Evolutionary conservation across 2,113 vertebrate species (phyloP), one percentile per base, ranked within the genome.

Genomic region (Sphyrna mokarran): DNA sequence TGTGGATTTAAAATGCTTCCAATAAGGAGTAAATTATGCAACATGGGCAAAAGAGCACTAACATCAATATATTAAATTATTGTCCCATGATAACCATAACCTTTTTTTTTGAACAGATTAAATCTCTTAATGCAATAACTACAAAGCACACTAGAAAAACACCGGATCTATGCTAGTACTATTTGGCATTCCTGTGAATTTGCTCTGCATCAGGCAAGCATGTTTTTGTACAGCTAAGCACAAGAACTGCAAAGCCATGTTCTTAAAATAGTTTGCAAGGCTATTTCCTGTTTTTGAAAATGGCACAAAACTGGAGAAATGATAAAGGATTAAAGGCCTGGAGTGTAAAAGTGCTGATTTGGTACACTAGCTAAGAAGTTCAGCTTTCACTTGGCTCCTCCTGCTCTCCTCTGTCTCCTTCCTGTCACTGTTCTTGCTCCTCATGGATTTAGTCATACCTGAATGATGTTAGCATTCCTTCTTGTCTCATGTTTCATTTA

Each of bases 281-380:
- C n/a, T 66, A 93, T 63, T 66, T 66, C 89, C 61, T 93, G n/a
- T 66, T 20, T 93, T 91, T 93, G 63, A 66, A 66, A 63, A 91
- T 91, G 33, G 89, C 58, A 63, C 1, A n/a, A 91, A 90, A 26
- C 87, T 13, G 13, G 18, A 58, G 43, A 58, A 29, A 11, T 89
- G 87, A n/a, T 58, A 29, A 4, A 91, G 29, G 58, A 37, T 91
- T 66, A 18, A 66, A 91, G 63, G 33, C 63, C 29, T 37, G 1
- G 9, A 18, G 80, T 66, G 33, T 61, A 37, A 91, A 3, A 91
- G 1, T 18, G n/a, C 58, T n/a, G 33, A 33, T 37, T 66, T 91
- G 58, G 33, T 37, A 29, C 14, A 40, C 58, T 37, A 37, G 20
- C 61, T 37, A 91, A 66, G 16, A 91, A 2, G 58, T 37, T 5